A percentile compares a stretch with the other conserved stretches of the same genome.
phyloP scores from a whole-genome alignment of 2,797 vertebrate genomes.

The Epinephelus awoara region DNA sequence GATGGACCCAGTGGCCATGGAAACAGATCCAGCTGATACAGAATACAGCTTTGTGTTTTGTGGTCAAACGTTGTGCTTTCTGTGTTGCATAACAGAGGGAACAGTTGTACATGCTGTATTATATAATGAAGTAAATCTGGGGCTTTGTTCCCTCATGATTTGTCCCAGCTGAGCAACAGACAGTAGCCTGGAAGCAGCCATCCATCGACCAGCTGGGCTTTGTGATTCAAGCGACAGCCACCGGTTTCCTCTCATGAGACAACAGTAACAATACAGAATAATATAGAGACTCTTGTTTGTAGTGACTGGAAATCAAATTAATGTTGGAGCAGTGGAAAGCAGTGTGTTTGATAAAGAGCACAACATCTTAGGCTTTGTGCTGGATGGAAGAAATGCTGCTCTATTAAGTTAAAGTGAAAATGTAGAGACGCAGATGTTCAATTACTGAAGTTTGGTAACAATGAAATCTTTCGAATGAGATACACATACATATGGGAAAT shows the following conservation, averaged over 20 bases:
- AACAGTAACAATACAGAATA: neutral
- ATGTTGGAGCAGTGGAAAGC: no score
- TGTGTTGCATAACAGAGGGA: conserved; percentile 17
- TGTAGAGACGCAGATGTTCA: no score
- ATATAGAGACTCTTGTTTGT: no score
- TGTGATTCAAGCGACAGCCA: conserved; percentile 9
- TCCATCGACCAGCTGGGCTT: conserved; percentile 21
- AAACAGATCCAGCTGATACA: neutral
- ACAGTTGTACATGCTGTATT: conserved; percentile 16
- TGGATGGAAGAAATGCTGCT: no score
- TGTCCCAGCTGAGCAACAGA: conserved; percentile 28
- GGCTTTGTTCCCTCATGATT: conserved; percentile 33
- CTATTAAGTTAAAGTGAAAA: no score
- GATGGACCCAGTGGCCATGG: neutral
- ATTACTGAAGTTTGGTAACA: no score
- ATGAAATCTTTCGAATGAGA: no score
- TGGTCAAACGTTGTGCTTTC: neutral
- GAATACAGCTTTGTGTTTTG: neutral
- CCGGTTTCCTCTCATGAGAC: conserved; percentile 7
- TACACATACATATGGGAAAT: no score
- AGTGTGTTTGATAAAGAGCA: no score
- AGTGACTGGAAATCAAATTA: no score
- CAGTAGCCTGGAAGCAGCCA: conserved; percentile 23
- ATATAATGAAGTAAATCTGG: conserved; percentile 34
- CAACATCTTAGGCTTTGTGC: no score